Conservation (phyloP, 2,888 invertebrate species). For the Tortricodes alternella region DNA sequence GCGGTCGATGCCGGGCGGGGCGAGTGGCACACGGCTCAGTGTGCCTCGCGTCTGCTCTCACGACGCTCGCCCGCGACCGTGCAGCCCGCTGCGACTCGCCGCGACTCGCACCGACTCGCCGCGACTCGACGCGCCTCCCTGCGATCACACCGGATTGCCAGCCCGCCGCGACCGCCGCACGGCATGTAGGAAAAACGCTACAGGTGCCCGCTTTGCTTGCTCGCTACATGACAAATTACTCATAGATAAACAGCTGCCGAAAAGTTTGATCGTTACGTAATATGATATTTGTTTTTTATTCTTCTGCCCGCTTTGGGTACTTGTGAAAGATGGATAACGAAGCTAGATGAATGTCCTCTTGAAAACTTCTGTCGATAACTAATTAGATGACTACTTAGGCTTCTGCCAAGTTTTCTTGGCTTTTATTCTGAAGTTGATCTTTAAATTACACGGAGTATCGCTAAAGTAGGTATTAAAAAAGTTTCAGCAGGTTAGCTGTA, state of each 20-base stretch:
- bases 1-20: conserved; percentile 58
- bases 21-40: conserved; percentile 55
- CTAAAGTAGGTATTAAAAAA: neutral
- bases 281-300: conserved; percentile 10
- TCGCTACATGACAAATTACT: conserved; percentile 59
- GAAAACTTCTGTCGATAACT: conserved; percentile 39
- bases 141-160: conserved; percentile 21
- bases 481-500: neutral
- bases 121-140: conserved; percentile 15
- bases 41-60: conserved; percentile 36
- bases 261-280: conserved; percentile 39
- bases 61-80: conserved; percentile 32
- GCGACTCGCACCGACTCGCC: conserved; percentile 10
- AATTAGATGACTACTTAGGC: neutral
- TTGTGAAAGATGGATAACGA: conserved; percentile 1
- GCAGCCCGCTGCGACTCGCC: conserved; percentile 15
- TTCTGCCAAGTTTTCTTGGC: neutral
- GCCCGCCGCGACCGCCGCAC: conserved; percentile 19
- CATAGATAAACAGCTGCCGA: conserved; percentile 48
- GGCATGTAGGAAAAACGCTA: conserved; percentile 59
- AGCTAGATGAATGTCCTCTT: neutral
- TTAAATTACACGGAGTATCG: neutral
- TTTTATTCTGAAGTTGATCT: neutral
- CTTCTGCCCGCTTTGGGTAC: neutral
- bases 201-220: conserved; percentile 59